Evolutionary conservation across 1,140 invertebrate species (phyloP).

Genomic region (Rhopalosiphum padi): DNA sequence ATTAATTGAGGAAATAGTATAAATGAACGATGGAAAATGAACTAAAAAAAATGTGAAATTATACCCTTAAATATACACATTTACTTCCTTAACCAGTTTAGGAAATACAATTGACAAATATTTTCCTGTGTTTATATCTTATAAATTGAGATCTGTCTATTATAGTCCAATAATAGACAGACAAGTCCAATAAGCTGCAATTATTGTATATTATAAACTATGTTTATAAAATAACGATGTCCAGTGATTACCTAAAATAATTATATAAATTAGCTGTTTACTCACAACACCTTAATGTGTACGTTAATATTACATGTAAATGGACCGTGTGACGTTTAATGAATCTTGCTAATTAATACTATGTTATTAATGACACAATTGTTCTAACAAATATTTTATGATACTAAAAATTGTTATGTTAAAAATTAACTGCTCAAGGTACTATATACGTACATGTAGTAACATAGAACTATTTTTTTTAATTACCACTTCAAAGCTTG

Average conservation of each 20-base stretch:
- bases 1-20: no score
- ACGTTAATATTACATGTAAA: not conserved
- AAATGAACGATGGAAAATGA: no score
- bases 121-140: no score
- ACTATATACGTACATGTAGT: not conserved
- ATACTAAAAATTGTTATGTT: not conserved
- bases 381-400: not conserved
- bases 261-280: not conserved
- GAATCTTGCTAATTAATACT: not conserved
- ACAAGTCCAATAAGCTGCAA: no score
- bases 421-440: not conserved
- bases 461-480: not conserved
- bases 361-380: not conserved
- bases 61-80: no score
- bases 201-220: no score
- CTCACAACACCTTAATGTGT: no score
- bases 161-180: no score
- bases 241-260: not conserved
- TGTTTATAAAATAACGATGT: not conserved
- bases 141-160: no score
- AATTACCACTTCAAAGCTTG: not conserved
- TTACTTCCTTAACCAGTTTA: no score
- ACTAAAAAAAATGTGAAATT: no score
- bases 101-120: no score
- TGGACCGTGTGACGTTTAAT: not conserved